Conservation (phyloP, 2,888 invertebrate genomes). For the Chloromyia formosa region DNA sequence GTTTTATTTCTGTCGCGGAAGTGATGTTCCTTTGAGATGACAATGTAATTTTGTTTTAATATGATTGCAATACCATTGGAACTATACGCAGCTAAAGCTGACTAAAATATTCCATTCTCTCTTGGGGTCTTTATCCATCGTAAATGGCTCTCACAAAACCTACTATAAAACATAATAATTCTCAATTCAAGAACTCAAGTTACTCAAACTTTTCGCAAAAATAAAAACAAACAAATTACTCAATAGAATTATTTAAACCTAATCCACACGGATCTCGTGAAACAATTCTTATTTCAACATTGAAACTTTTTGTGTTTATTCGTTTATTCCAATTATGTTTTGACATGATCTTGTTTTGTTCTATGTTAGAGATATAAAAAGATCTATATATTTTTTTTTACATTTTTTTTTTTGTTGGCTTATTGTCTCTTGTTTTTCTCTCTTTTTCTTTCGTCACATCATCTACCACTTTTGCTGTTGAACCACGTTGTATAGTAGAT, state of each 20-base stretch:
- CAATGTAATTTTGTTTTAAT: too few species aligned
- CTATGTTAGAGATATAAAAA: not conserved
- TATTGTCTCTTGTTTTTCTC: conserved; percentile 25
- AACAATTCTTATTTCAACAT: not conserved
- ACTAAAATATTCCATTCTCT: not conserved
- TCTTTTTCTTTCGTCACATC: conserved; percentile 25
- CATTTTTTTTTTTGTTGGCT: not conserved
- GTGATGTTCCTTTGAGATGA: too few species aligned
- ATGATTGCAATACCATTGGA: too few species aligned
- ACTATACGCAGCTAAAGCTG: too few species aligned
- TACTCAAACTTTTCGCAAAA: too few species aligned
- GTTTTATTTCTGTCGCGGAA: too few species aligned
- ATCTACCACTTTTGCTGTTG: conserved; percentile 32
- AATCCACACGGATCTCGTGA: not conserved
- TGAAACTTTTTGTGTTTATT: not conserved
- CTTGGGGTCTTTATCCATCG: not conserved
- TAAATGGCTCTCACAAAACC: conserved; percentile 12
- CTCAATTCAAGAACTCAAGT: not conserved
- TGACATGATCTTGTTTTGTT: not conserved
- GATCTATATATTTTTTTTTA: conserved; percentile 11
- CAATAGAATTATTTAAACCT: not conserved
- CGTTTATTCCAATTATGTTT: not conserved
- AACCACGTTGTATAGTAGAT: conserved; percentile 30
- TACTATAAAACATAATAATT: conserved; percentile 30
- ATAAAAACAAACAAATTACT: conserved; percentile 19